These are phyloP conservation scores for Sebastes nivosus DNA, from an alignment of 2,797 vertebrate species.

Conservation along the genomic window DNA sequence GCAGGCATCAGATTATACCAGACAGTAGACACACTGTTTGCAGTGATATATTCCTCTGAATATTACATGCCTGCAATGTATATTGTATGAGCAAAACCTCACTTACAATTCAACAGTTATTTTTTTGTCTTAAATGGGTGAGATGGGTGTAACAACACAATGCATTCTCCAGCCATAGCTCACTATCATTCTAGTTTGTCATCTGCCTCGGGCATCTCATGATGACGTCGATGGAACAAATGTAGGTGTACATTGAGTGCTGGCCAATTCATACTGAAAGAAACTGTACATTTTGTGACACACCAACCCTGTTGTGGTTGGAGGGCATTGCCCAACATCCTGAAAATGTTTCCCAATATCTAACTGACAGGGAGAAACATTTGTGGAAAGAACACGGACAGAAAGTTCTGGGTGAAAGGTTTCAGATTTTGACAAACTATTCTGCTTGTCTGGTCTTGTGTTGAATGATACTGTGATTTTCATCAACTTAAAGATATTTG, in stretches of 20 bases:
- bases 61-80: too few relatives aligned
- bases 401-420: neutral
- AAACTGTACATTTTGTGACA: slow-evolving; percentile 10
- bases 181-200: neutral
- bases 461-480: neutral
- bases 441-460: neutral
- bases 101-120: neutral
- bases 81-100: neutral
- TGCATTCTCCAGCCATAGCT: neutral
- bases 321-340: neutral
- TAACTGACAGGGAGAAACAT: neutral
- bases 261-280: neutral
- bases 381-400: neutral
- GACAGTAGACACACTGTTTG: neutral
- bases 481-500: neutral
- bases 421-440: neutral
- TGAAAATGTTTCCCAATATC: neutral
- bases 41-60: neutral
- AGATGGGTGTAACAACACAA: neutral
- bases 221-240: slow-evolving; percentile 13
- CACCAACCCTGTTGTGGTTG: neutral
- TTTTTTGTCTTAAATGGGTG: neutral
- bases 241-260: neutral
- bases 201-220: slow-evolving; percentile 9
- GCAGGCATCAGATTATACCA: neutral